Evolutionary conservation across 2,797 vertebrate species (phyloP).

Genomic region (Toxotes lorentzi): DNA sequence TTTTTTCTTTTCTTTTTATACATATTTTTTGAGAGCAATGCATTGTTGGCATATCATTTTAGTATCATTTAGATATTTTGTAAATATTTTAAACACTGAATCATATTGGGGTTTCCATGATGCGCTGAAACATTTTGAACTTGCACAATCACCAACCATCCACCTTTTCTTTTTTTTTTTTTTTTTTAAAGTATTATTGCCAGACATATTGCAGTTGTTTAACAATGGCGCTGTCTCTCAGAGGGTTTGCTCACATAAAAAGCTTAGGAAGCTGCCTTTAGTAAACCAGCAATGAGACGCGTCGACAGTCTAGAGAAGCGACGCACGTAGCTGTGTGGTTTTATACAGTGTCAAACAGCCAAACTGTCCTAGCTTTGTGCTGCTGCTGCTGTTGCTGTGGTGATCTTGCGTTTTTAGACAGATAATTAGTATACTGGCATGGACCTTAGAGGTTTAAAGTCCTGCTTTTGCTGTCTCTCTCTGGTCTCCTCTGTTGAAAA

Average conservation of each 20-base stretch:
- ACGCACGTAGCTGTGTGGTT: constrained; percentile 23
- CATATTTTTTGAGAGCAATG: constrained; percentile 57
- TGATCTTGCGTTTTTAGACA: constrained; percentile 48
- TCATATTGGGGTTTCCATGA: constrained; percentile 69
- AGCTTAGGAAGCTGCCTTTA: constrained; percentile 63
- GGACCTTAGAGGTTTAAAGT: constrained; percentile 33
- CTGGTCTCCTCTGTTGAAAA: constrained; percentile 15
- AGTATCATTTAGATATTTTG: constrained; percentile 73
- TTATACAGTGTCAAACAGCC: constrained; percentile 61
- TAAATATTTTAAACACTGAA: constrained; percentile 85
- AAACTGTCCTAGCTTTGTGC: constrained; percentile 56
- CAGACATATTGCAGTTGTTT: constrained; percentile 72
- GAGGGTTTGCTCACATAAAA: constrained; percentile 50
- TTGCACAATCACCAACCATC: constrained; percentile 79
- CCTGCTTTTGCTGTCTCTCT: constrained; percentile 31
- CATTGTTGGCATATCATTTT: constrained; percentile 74
- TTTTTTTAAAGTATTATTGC: constrained; percentile 54
- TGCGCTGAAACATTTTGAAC: constrained; percentile 71
- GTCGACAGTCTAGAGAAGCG: constrained; percentile 38
- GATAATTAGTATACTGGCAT: constrained; percentile 26
- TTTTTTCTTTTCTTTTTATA: constrained; percentile 36
- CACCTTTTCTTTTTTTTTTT: constrained; percentile 23
- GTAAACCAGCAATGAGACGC: constrained; percentile 27
- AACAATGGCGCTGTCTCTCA: constrained; percentile 43
- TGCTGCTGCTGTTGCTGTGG: constrained; percentile 57